A percentile compares a stretch with the other conserved stretches of the same genome.
These are phyloP conservation scores for Sclerurus mexicanus DNA, from an alignment of 2,113 vertebrate genomes.

Conservation along the genomic window DNA sequence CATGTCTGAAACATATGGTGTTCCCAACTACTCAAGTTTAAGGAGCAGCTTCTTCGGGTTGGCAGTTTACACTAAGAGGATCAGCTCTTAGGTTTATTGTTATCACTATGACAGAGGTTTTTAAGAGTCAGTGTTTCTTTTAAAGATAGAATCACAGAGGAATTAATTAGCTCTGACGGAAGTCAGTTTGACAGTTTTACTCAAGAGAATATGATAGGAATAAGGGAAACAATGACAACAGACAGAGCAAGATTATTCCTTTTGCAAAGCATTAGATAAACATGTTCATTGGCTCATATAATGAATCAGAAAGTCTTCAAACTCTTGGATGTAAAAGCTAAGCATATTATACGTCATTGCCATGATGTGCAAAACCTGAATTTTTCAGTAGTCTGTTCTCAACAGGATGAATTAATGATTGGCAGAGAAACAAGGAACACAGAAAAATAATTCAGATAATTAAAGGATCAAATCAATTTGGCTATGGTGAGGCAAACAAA, in stretches of 20 bases:
- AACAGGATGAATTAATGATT: not conserved
- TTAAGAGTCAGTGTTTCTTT: not conserved
- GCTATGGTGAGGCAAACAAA: not conserved
- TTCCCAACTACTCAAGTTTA: not conserved
- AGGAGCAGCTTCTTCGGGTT: not conserved
- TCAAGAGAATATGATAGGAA: not conserved
- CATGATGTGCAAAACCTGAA: not conserved
- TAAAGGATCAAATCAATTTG: not conserved
- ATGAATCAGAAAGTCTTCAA: not conserved
- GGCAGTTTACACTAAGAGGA: not conserved
- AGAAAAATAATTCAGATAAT: constrained; percentile 12
- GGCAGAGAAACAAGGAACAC: not conserved
- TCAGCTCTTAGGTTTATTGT: not conserved
- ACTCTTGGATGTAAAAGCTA: not conserved
- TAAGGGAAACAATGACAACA: not conserved
- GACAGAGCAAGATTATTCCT: not conserved
- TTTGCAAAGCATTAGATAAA: not conserved
- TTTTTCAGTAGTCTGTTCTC: not conserved
- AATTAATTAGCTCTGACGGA: constrained; percentile 20
- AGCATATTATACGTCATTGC: not conserved
- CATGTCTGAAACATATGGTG: not conserved
- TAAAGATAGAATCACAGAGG: not conserved
- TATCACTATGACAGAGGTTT: not conserved
- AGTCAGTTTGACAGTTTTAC: not conserved
- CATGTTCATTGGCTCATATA: not conserved